Conservation (phyloP, 92 coral and sea anemone genomes). For the Zoanthus sociatus region DNA sequence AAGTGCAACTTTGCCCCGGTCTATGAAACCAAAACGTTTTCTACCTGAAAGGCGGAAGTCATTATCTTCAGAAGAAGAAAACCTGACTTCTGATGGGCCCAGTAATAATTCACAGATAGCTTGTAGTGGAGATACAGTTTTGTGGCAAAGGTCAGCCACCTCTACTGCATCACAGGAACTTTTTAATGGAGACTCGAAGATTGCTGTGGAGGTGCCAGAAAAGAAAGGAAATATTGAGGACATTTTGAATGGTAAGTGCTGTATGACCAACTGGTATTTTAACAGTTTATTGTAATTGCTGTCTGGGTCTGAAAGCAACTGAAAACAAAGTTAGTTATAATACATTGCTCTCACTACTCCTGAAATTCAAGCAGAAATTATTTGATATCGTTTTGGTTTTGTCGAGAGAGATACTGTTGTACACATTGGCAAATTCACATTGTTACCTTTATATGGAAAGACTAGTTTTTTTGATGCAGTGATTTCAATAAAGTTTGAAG, state of each 20-base stretch:
- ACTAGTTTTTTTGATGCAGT: too few species aligned
- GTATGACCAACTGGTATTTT: neutral
- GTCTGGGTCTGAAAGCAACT: too few species aligned
- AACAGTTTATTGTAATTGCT: too few species aligned
- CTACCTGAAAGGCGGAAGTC: neutral
- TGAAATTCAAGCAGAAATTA: too few species aligned
- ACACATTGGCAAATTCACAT: too few species aligned
- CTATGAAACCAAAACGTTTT: constrained; percentile 25
- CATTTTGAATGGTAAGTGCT: neutral
- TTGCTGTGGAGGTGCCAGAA: neutral
- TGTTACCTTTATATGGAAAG: too few species aligned
- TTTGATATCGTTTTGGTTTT: too few species aligned
- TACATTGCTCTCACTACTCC: too few species aligned
- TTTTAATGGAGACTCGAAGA: neutral
- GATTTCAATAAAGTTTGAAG: too few species aligned
- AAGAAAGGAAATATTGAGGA: neutral
- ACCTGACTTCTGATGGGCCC: neutral
- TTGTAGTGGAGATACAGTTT: constrained; percentile 6
- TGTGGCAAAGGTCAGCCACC: neutral
- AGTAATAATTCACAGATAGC: neutral
- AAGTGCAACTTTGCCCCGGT: constrained; percentile 34
- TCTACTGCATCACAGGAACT: constrained; percentile 1
- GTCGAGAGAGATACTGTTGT: too few species aligned
- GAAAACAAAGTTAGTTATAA: too few species aligned
- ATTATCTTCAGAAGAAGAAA: neutral